These are phyloP conservation scores for Neofelis nebulosa DNA, from an alignment of 2,113 vertebrate genomes.

Conservation along the genomic window DNA sequence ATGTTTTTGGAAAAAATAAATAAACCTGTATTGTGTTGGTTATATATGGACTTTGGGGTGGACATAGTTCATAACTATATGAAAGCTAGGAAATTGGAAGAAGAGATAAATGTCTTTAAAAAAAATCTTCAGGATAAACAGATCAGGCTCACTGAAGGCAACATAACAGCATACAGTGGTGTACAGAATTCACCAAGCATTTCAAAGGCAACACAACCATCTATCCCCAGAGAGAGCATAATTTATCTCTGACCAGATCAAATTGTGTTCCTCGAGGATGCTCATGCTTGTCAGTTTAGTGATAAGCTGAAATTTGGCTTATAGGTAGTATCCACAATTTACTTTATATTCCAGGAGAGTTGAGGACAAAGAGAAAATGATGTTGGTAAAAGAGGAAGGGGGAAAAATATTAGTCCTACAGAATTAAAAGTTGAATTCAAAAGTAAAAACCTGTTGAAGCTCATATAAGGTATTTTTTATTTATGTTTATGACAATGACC, in stretches of 20 bases:
- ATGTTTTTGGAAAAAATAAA: not conserved
- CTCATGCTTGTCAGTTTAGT: not conserved
- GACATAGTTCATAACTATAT: slow-evolving; percentile 14
- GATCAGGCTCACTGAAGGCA: not conserved
- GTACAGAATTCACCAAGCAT: not conserved
- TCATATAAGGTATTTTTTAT: not conserved
- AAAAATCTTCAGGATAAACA: slow-evolving; percentile 28
- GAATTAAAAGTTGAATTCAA: not conserved
- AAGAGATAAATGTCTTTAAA: not conserved
- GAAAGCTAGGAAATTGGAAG: slow-evolving; percentile 19
- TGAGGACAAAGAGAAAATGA: not conserved
- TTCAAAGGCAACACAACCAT: not conserved
- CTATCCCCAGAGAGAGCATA: not conserved
- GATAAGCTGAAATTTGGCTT: not conserved
- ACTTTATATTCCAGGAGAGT: not conserved
- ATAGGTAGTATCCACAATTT: not conserved
- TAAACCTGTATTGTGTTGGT: not conserved
- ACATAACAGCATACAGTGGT: not conserved
- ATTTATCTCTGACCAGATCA: slow-evolving; percentile 45
- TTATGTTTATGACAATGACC: not conserved
- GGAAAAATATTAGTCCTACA: not conserved
- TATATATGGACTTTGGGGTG: not conserved
- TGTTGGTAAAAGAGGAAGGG: not conserved
- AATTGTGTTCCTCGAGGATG: not conserved
- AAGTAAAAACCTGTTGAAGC: not conserved